These are phyloP conservation scores for Nycticebus coucang DNA, from an alignment of 2,113 vertebrate genomes.

Conservation along the genomic window DNA sequence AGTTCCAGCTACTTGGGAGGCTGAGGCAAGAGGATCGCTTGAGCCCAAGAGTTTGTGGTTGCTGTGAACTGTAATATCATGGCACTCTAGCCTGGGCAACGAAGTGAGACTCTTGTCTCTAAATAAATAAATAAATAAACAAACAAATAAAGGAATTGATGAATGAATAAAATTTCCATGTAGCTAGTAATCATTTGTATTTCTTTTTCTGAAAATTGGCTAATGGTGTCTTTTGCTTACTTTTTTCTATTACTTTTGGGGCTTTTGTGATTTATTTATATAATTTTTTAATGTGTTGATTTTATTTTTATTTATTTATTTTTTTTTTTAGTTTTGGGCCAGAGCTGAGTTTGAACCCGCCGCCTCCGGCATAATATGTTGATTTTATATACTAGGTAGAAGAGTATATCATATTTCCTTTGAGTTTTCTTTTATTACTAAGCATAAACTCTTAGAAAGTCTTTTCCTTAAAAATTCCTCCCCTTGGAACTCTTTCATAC, in stretches of 20 bases:
- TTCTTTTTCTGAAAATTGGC: conserved; percentile 23
- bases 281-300: conserved; percentile 30
- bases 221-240: neutral
- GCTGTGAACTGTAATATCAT: no score
- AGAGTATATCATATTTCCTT: conserved; percentile 35
- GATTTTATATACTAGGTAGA: conserved; percentile 19
- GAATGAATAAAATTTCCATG: neutral
- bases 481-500: neutral
- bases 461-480: conserved; percentile 55
- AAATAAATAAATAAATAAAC: no score
- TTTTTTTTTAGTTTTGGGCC: no score
- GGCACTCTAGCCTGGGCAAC: no score
- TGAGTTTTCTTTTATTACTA: conserved; percentile 19
- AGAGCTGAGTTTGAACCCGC: no score
- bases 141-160: no score
- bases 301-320: neutral
- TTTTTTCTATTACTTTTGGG: conserved; percentile 32
- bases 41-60: no score
- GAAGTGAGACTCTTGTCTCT: no score
- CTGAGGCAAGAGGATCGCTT: no score
- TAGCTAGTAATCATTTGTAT: conserved; percentile 42
- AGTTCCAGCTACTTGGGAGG: no score
- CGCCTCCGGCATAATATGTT: neutral
- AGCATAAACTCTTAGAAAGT: conserved; percentile 49
- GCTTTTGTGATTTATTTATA: conserved; percentile 10